Evolutionary conservation across 2,113 vertebrate species (phyloP).

Genomic region (Grallaria varia): DNA sequence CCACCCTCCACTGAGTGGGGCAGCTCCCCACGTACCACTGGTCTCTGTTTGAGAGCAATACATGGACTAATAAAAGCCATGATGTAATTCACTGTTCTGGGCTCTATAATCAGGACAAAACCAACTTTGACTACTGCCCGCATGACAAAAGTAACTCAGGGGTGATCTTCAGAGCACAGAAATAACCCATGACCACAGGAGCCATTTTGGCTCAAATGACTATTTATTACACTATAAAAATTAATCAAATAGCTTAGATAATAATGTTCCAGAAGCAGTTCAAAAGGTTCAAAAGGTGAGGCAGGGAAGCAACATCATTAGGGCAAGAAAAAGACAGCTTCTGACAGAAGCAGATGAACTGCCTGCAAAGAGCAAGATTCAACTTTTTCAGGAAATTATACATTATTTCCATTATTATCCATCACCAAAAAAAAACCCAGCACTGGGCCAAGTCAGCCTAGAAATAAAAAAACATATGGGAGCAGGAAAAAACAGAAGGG

Average conservation of each 20-base stretch:
- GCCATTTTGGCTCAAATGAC: not conserved
- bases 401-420: conserved; percentile 38
- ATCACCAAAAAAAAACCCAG: not conserved
- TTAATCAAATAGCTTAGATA: not conserved
- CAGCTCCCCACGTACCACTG: not conserved
- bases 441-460: not conserved
- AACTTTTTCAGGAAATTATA: conserved; percentile 21
- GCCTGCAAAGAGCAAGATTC: not conserved
- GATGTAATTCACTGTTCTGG: not conserved
- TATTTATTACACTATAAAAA: not conserved
- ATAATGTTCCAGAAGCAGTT: not conserved
- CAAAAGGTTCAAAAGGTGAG: not conserved
- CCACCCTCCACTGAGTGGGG: not conserved
- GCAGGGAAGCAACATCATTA: not conserved
- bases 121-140: not conserved
- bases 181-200: not conserved
- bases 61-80: not conserved
- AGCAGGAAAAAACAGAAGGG: not conserved
- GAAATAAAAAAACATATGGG: not conserved
- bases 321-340: not conserved
- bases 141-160: not conserved
- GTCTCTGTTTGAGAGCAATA: not conserved
- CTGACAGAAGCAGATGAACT: not conserved
- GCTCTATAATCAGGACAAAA: not conserved
- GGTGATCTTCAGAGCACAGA: not conserved